These are phyloP conservation scores for Lucilia cuprina DNA, from an alignment of 1,140 invertebrate genomes.

Conservation along the genomic window DNA sequence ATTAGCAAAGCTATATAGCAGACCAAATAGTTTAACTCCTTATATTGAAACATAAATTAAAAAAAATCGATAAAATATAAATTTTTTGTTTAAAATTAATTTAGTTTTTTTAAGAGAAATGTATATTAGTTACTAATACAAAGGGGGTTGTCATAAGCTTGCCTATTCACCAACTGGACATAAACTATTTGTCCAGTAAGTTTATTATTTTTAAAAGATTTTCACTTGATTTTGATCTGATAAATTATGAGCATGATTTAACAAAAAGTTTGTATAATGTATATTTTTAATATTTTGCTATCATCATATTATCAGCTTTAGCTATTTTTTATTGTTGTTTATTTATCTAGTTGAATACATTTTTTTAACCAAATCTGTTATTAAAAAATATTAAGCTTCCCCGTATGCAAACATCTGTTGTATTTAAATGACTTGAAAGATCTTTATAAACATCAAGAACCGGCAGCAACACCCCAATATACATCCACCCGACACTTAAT, in stretches of 20 bases:
- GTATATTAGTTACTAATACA: too few relatives aligned
- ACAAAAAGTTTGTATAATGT: background rate
- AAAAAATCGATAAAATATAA: too few relatives aligned
- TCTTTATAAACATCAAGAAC: background rate
- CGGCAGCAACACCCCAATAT: background rate
- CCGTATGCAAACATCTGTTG: conserved; percentile 31
- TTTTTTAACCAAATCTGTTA: conserved; percentile 9
- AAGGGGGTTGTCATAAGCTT: too few relatives aligned
- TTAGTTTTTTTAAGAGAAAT: too few relatives aligned
- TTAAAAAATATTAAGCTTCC: conserved; percentile 12
- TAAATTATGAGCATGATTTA: conserved; percentile 18
- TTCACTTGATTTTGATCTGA: background rate
- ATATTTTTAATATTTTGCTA: background rate
- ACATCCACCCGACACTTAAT: conserved; percentile 16
- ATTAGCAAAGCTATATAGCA: too few relatives aligned
- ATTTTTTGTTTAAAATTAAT: too few relatives aligned
- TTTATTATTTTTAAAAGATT: background rate
- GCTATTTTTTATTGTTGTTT: background rate
- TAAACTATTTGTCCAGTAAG: too few relatives aligned
- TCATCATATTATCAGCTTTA: background rate
- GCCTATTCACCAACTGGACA: too few relatives aligned
- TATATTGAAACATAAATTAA: too few relatives aligned
- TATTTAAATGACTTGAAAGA: conserved; percentile 31
- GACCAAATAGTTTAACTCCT: too few relatives aligned
- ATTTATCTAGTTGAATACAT: background rate